Conservation (phyloP, 1,140 invertebrate genomes). For the Coenobita brevimanus region DNA sequence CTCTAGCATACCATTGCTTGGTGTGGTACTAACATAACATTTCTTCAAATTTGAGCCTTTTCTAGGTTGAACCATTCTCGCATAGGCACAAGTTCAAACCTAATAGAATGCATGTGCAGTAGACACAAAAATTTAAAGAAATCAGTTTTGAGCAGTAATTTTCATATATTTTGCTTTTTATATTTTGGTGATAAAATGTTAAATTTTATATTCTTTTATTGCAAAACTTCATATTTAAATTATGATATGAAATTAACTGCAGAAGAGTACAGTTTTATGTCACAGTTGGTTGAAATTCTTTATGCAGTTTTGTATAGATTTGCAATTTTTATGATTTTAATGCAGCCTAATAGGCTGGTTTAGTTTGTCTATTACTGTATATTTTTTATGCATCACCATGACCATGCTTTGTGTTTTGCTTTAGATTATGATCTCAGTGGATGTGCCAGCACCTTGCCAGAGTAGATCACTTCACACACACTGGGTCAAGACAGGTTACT, state of each 20-base stretch:
- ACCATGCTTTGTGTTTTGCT: neutral
- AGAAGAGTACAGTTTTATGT: neutral
- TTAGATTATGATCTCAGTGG: slow-evolving; percentile 8
- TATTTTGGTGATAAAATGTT: neutral
- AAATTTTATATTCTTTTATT: slow-evolving; percentile 6
- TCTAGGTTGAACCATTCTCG: slow-evolving; percentile 28
- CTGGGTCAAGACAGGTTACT: neutral
- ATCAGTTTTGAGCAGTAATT: slow-evolving; percentile 41
- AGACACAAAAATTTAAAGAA: slow-evolving; percentile 61
- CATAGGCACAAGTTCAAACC: slow-evolving; percentile 66
- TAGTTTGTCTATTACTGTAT: neutral
- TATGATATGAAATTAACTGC: neutral
- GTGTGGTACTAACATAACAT: slow-evolving; percentile 36
- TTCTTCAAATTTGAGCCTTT: neutral
- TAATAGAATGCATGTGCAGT: slow-evolving; percentile 60
- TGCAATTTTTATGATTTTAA: too few relatives aligned
- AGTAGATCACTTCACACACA: slow-evolving; percentile 24
- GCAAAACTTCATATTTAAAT: slow-evolving; percentile 16
- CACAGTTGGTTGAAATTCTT: too few relatives aligned
- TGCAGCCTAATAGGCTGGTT: too few relatives aligned
- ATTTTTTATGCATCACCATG: slow-evolving; percentile 27
- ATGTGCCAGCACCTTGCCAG: slow-evolving; percentile 7
- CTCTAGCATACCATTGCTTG: slow-evolving; percentile 1
- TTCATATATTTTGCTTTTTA: slow-evolving; percentile 34
- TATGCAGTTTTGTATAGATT: too few relatives aligned